A percentile compares a stretch with the other conserved stretches of the same genome.
Evolutionary conservation across 2,888 invertebrate genomes (phyloP).

Genomic region (Lissonota sp.): DNA sequence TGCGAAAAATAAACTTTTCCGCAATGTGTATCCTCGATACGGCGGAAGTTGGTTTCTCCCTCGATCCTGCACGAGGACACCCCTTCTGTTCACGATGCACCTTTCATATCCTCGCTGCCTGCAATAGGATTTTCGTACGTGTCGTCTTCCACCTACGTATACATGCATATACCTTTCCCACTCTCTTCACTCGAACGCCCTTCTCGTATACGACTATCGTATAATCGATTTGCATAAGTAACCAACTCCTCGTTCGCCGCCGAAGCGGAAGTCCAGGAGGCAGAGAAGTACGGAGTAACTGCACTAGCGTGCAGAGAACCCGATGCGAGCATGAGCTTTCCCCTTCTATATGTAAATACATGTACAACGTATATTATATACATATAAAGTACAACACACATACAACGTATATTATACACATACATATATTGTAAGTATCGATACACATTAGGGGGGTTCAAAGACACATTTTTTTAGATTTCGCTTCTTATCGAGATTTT

Average conservation of each 20-base stretch:
- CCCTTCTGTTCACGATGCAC: neutral
- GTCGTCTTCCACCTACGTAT: conserved; percentile 14
- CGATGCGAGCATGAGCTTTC: conserved; percentile 42
- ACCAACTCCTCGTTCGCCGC: conserved; percentile 61
- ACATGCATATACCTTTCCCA: neutral
- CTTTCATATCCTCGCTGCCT: neutral
- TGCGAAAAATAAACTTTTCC: conserved; percentile 31
- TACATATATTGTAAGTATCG: neutral
- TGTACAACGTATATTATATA: conserved; percentile 1
- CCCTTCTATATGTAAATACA: conserved; percentile 44
- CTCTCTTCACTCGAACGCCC: neutral
- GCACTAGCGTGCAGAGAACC: conserved; percentile 45
- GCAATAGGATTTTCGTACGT: conserved; percentile 23
- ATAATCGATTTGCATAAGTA: conserved; percentile 70
- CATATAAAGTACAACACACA: conserved; percentile 1
- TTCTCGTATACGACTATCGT: conserved; percentile 49
- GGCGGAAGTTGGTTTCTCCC: neutral
- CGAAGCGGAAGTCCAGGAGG: conserved; percentile 44
- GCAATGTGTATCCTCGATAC: too few relatives aligned
- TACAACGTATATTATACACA: conserved; percentile 22
- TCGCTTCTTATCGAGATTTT: too few relatives aligned
- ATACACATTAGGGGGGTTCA: too few relatives aligned
- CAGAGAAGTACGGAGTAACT: conserved; percentile 41
- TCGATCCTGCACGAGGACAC: conserved; percentile 15
- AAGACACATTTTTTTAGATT: too few relatives aligned